These are phyloP conservation scores for Synanthedon vespiformis DNA, from an alignment of 2,888 invertebrate genomes.

Conservation along the genomic window DNA sequence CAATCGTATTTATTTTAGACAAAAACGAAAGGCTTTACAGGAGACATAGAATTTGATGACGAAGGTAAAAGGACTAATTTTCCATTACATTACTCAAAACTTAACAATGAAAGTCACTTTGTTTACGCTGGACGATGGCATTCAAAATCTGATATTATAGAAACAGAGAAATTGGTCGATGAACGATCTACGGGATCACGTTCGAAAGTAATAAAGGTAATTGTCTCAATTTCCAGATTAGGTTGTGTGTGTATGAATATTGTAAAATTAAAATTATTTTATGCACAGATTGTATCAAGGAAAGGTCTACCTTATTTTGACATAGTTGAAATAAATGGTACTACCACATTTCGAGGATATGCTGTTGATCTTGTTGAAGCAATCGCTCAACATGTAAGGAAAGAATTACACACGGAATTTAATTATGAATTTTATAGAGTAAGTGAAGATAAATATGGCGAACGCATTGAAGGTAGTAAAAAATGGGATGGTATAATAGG, in stretches of 20 bases:
- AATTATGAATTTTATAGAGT: conserved; percentile 76
- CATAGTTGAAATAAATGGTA: conserved; percentile 22
- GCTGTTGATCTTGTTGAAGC: conserved; percentile 86
- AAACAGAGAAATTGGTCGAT: conserved; percentile 24
- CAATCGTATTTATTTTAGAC: conserved; percentile 38
- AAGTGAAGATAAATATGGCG: conserved; percentile 75
- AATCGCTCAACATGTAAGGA: conserved; percentile 64
- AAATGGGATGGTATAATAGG: conserved; percentile 84
- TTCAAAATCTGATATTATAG: conserved; percentile 43
- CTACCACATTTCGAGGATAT: conserved; percentile 78
- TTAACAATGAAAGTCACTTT: conserved; percentile 65
- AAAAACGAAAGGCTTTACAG: conserved; percentile 71
- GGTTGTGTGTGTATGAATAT: neutral
- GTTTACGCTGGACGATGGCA: conserved; percentile 66
- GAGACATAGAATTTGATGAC: conserved; percentile 75
- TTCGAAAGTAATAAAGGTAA: conserved; percentile 29
- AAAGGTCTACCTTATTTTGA: conserved; percentile 40
- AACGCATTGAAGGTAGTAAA: conserved; percentile 72
- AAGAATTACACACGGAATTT: conserved; percentile 37
- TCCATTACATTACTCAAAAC: conserved; percentile 67
- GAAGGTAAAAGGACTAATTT: conserved; percentile 75
- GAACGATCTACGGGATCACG: conserved; percentile 35
- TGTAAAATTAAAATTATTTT: neutral
- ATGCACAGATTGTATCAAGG: conserved; percentile 72
- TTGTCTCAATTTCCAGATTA: neutral